Evolutionary conservation across 2,797 vertebrate species (phyloP).

Genomic region (Lacerta bilineata): DNA sequence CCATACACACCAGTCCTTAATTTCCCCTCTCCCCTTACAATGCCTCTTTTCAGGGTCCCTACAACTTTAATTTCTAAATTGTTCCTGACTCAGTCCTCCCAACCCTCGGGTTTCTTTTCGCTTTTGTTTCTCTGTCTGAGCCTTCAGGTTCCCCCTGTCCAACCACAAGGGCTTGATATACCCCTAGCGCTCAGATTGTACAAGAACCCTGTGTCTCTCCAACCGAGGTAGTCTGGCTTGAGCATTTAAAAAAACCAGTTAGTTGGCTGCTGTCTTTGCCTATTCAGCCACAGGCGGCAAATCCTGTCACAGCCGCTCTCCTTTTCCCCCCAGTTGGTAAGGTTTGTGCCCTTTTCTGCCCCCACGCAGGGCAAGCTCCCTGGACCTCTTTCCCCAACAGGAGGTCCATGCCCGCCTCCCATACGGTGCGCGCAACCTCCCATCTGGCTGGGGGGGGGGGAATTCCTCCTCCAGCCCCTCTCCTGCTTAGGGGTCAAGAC

Average conservation of each 20-base stretch:
- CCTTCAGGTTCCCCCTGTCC: background rate
- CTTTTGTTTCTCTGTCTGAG: constrained; percentile 5
- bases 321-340: background rate
- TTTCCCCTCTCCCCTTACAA: constrained; percentile 16
- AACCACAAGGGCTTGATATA: background rate
- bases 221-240: constrained; percentile 15
- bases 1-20: background rate
- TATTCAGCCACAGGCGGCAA: constrained; percentile 23
- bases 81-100: constrained; percentile 29
- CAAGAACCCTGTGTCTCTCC: constrained; percentile 48
- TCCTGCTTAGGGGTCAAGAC: constrained; percentile 20
- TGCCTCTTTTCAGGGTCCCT: constrained; percentile 1
- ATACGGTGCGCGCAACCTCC: background rate
- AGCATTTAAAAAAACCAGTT: background rate
- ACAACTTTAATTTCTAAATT: constrained; percentile 8
- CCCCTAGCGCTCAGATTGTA: constrained; percentile 4
- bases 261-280: background rate
- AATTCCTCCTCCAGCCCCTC: background rate
- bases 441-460: background rate
- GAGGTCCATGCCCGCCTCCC: background rate
- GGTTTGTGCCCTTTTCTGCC: constrained; percentile 47
- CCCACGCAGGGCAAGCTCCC: background rate
- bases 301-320: constrained; percentile 13
- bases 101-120: background rate
- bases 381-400: background rate